These are phyloP conservation scores for Perdita meconis DNA, from an alignment of 2,888 invertebrate genomes.

Conservation along the genomic window DNA sequence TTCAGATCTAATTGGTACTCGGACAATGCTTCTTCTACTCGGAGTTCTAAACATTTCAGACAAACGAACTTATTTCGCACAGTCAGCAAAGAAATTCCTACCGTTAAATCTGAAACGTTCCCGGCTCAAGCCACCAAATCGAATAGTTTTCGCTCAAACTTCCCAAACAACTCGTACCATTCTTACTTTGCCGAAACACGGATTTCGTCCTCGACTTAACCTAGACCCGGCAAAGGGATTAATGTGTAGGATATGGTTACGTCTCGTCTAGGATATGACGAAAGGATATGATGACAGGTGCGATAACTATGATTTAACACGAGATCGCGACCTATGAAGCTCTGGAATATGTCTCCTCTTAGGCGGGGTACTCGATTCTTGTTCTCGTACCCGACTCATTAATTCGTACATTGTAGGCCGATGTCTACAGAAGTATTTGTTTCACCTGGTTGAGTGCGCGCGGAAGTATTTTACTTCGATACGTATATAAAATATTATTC, in stretches of 20 bases:
- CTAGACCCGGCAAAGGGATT: too few species aligned
- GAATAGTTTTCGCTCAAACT: not conserved
- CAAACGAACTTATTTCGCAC: too few species aligned
- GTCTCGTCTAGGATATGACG: constrained; percentile 36
- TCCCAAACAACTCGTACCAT: constrained; percentile 9
- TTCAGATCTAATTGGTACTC: not conserved
- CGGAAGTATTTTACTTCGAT: constrained; percentile 11
- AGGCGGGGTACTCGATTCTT: constrained; percentile 28
- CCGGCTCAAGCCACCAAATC: too few species aligned
- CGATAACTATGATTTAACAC: constrained; percentile 42
- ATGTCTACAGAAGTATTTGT: constrained; percentile 59
- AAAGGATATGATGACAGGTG: constrained; percentile 46
- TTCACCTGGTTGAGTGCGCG: constrained; percentile 29
- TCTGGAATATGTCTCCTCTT: constrained; percentile 27
- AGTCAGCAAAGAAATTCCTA: too few species aligned
- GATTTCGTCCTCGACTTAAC: not conserved
- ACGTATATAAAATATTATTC: constrained; percentile 40
- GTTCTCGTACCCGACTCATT: constrained; percentile 35
- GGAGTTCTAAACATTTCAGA: too few species aligned
- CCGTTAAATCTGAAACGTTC: too few species aligned
- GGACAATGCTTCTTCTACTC: too few species aligned
- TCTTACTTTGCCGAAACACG: constrained; percentile 1
- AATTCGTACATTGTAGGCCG: constrained; percentile 66
- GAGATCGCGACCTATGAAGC: constrained; percentile 48
- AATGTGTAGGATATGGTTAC: constrained; percentile 44